These are phyloP conservation scores for Planiliza haematocheilus DNA, from an alignment of 2,113 vertebrate genomes.

Conservation along the genomic window DNA sequence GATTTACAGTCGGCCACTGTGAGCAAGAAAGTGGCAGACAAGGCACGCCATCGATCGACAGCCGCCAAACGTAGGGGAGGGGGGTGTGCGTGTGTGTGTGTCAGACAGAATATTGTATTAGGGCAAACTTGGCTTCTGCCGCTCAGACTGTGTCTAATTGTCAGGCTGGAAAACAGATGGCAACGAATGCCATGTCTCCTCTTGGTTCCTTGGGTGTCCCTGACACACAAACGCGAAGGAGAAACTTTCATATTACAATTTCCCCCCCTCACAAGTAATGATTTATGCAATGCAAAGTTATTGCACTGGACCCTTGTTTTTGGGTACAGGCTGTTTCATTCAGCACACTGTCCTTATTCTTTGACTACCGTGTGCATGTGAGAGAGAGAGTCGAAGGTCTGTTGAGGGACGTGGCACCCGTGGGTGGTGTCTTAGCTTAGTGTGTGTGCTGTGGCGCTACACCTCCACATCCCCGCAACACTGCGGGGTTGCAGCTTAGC, in stretches of 20 bases:
- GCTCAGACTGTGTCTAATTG: slow-evolving; percentile 73
- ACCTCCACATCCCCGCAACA: slow-evolving; percentile 58
- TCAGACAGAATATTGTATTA: slow-evolving; percentile 69
- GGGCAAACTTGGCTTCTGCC: slow-evolving; percentile 62
- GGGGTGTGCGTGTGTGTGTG: slow-evolving; percentile 26
- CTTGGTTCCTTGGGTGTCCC: slow-evolving; percentile 37
- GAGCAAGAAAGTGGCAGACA: slow-evolving; percentile 71
- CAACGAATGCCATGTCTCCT: slow-evolving; percentile 48
- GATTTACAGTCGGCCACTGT: slow-evolving; percentile 65
- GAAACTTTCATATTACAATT: slow-evolving; percentile 41
- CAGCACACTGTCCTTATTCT: slow-evolving; percentile 5
- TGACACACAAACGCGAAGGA: slow-evolving; percentile 25
- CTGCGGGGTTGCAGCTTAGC: slow-evolving; percentile 66
- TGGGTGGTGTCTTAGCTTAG: slow-evolving; percentile 66
- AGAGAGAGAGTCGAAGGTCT: slow-evolving; percentile 62
- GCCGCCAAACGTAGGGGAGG: slow-evolving; percentile 26
- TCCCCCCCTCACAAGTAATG: slow-evolving; percentile 48
- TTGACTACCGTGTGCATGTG: background rate
- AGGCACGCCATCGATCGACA: slow-evolving; percentile 69
- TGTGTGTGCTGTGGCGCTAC: slow-evolving; percentile 47
- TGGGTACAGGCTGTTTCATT: slow-evolving; percentile 34
- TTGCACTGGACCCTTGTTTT: slow-evolving; percentile 68
- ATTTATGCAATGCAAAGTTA: slow-evolving; percentile 68
- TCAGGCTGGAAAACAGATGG: slow-evolving; percentile 69
- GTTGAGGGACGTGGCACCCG: slow-evolving; percentile 63